These are phyloP conservation scores for Rattus rattus DNA, from an alignment of 2,113 vertebrate genomes.

Conservation along the genomic window DNA sequence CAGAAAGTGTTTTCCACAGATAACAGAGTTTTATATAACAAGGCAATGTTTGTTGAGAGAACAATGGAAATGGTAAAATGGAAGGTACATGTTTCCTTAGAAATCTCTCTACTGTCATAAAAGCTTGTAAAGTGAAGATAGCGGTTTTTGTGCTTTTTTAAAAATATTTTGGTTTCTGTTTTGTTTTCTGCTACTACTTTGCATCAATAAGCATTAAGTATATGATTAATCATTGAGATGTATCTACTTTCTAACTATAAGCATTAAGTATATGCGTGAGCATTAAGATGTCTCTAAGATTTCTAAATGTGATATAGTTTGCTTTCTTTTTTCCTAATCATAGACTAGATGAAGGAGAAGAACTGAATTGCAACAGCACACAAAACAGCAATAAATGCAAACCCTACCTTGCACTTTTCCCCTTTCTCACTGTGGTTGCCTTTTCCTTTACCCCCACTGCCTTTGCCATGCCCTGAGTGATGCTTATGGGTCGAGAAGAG, in stretches of 20 bases:
- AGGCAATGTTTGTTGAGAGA: constrained; percentile 67
- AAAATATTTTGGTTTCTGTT: background rate
- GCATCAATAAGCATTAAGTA: too few species aligned
- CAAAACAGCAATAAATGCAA: constrained; percentile 86
- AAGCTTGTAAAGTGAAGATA: constrained; percentile 71
- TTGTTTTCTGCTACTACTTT: constrained; percentile 33
- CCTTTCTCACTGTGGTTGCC: background rate
- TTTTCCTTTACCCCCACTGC: background rate
- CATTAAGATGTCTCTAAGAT: constrained; percentile 67
- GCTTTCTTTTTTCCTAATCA: constrained; percentile 72
- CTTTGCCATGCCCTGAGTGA: constrained; percentile 44
- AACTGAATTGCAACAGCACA: constrained; percentile 89
- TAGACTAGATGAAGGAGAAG: constrained; percentile 87
- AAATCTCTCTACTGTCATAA: background rate
- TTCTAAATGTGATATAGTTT: constrained; percentile 77
- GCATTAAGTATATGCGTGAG: constrained; percentile 77
- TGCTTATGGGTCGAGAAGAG: constrained; percentile 84
- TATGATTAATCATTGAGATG: too few species aligned
- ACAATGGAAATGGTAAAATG: constrained; percentile 16
- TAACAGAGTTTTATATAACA: constrained; percentile 13
- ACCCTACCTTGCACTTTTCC: constrained; percentile 71
- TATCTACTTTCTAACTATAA: constrained; percentile 68
- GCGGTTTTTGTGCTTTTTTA: background rate
- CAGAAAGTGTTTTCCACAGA: constrained; percentile 2
- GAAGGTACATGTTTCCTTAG: constrained; percentile 57